Evolutionary conservation across 2,113 vertebrate species (phyloP).

Genomic region (Pao palembangensis): DNA sequence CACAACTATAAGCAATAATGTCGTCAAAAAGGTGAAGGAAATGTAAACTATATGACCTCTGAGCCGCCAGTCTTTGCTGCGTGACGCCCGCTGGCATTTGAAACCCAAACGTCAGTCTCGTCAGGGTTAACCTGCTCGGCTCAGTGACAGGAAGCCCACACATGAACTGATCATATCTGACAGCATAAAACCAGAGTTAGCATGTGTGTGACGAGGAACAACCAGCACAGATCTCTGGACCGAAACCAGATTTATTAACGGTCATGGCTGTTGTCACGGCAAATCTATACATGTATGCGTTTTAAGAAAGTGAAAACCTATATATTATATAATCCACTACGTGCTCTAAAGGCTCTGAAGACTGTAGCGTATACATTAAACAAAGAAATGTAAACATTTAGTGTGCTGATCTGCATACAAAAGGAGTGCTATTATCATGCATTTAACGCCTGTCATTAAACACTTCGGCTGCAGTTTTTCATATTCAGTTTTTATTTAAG

Average conservation of each 20-base stretch:
- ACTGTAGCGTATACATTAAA: too few species aligned
- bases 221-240: conserved; percentile 40
- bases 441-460: too few species aligned
- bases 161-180: conserved; percentile 66
- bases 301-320: neutral
- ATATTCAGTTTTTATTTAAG: too few species aligned
- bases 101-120: conserved; percentile 28
- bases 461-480: too few species aligned
- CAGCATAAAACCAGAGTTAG: conserved; percentile 56
- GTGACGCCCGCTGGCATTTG: conserved; percentile 54
- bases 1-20: conserved; percentile 6
- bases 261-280: conserved; percentile 40
- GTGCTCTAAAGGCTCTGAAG: too few species aligned
- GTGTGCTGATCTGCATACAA: too few species aligned
- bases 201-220: conserved; percentile 44
- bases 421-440: too few species aligned
- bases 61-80: conserved; percentile 57
- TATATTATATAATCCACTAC: too few species aligned
- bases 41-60: conserved; percentile 51
- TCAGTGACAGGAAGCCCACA: conserved; percentile 60
- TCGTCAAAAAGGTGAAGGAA: conserved; percentile 41
- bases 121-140: conserved; percentile 35
- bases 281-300: conserved; percentile 3
- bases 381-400: too few species aligned
- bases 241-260: conserved; percentile 48